Conservation (phyloP, 2,113 vertebrate genomes). For the Bothrops jararaca region DNA sequence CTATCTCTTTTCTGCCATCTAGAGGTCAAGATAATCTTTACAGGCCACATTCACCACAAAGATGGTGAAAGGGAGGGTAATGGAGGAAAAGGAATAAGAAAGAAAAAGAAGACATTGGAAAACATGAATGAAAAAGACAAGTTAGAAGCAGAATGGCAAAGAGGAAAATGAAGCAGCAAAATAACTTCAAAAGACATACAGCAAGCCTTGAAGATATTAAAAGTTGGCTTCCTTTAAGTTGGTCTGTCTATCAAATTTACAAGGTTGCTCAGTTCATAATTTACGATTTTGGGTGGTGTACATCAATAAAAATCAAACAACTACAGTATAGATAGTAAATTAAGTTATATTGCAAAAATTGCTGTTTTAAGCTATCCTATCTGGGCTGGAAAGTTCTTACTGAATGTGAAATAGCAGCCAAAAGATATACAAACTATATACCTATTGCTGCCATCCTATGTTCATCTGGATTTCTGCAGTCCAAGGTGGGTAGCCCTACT, state of each 20-base stretch:
- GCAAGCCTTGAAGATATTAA: neutral
- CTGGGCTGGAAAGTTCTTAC: neutral
- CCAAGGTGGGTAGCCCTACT: neutral
- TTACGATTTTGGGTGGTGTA: neutral
- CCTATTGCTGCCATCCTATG: neutral
- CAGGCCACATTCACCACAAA: neutral
- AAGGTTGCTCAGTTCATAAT: neutral
- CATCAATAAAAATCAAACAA: neutral
- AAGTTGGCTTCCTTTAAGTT: neutral
- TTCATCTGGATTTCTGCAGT: neutral
- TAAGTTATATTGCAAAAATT: neutral
- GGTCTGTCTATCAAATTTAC: neutral
- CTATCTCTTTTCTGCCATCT: neutral
- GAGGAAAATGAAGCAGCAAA: neutral
- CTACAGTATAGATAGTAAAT: neutral
- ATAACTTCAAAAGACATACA: neutral
- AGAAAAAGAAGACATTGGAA: neutral
- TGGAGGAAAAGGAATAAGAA: neutral
- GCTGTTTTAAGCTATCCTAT: neutral
- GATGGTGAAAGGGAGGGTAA: neutral
- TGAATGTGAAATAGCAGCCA: neutral
- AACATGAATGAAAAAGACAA: neutral
- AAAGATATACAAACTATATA: neutral
- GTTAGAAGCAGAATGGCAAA: neutral
- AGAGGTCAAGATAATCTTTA: neutral